A percentile compares a stretch with the other conserved stretches of the same genome.
These are phyloP conservation scores for Drosophila sordidula DNA, from an alignment of 2,888 invertebrate species.

Conservation along the genomic window DNA sequence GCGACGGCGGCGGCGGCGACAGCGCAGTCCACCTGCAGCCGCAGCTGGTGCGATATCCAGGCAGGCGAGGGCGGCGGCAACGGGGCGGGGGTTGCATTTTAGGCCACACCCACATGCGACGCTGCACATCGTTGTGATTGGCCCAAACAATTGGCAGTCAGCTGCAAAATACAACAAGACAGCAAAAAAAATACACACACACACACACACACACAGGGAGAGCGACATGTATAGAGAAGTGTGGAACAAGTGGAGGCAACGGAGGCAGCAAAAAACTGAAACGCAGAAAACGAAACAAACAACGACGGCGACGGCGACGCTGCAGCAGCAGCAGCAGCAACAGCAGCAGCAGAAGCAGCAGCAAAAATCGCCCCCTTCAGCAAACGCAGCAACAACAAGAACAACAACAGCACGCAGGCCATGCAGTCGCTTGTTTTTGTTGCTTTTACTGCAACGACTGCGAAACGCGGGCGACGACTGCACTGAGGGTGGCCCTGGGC, in stretches of 20 bases:
- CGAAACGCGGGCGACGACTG: conserved; percentile 55
- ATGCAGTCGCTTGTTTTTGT: conserved; percentile 50
- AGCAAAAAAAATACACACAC: conserved; percentile 40
- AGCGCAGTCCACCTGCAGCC: conserved; percentile 76
- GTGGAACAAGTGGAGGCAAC: conserved; percentile 51
- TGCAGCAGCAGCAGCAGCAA: conserved; percentile 28
- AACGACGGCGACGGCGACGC: conserved; percentile 36
- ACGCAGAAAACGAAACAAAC: conserved; percentile 68
- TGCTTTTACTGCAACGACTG: conserved; percentile 57
- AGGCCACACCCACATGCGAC: conserved; percentile 84
- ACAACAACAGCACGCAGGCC: conserved; percentile 43
- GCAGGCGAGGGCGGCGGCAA: conserved; percentile 34
- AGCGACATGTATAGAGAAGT: conserved; percentile 45
- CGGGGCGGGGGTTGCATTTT: conserved; percentile 82
- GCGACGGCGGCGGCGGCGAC: conserved; percentile 26
- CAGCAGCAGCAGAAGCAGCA: conserved; percentile 24
- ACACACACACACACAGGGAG: conserved; percentile 34
- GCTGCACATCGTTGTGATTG: conserved; percentile 83
- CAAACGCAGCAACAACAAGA: conserved; percentile 59
- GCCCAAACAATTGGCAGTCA: conserved; percentile 82
- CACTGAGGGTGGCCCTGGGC: conserved; percentile 63
- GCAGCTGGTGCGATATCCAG: conserved; percentile 29
- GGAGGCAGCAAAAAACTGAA: conserved; percentile 55
- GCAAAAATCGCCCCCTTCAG: conserved; percentile 77
- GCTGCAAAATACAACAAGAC: conserved; percentile 74